Conservation (phyloP, 2,888 invertebrate species). For the Sabatieria punctata region DNA sequence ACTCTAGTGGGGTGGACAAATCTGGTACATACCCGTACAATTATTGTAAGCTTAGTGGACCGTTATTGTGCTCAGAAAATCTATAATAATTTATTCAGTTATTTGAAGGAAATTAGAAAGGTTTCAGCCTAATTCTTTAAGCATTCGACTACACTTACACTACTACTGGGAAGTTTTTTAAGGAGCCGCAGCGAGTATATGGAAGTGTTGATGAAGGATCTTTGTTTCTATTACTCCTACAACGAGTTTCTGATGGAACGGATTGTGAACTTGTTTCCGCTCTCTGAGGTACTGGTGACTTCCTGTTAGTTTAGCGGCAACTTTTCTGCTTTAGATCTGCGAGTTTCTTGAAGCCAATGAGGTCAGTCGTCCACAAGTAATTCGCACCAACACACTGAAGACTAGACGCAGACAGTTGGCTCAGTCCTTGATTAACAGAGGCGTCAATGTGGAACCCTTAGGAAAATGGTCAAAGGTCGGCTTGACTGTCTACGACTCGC, state of each 20-base stretch:
- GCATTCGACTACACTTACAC: too few relatives aligned
- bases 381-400: slow-evolving; percentile 85
- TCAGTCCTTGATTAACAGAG: slow-evolving; percentile 79
- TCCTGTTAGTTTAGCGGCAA: background rate
- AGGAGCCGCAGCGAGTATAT: slow-evolving; percentile 65
- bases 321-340: background rate
- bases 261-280: slow-evolving; percentile 69
- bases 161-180: slow-evolving; percentile 10
- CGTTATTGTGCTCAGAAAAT: too few relatives aligned
- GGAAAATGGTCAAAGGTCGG: slow-evolving; percentile 99
- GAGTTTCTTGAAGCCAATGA: slow-evolving; percentile 90
- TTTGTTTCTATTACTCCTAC: slow-evolving; percentile 87
- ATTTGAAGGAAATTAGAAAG: too few relatives aligned
- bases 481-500: slow-evolving; percentile 80
- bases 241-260: slow-evolving; percentile 85
- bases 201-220: slow-evolving; percentile 57
- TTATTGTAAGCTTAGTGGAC: too few relatives aligned
- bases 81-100: too few relatives aligned
- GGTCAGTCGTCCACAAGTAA: slow-evolving; percentile 77
- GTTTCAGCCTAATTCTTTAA: too few relatives aligned
- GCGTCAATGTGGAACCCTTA: slow-evolving; percentile 91
- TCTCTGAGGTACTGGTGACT: slow-evolving; percentile 44
- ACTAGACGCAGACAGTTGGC: slow-evolving; percentile 70
- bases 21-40: too few relatives aligned
- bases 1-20: too few relatives aligned